Conservation (phyloP, 2,113 vertebrate genomes). For the Paradoxurus hermaphroditus region DNA sequence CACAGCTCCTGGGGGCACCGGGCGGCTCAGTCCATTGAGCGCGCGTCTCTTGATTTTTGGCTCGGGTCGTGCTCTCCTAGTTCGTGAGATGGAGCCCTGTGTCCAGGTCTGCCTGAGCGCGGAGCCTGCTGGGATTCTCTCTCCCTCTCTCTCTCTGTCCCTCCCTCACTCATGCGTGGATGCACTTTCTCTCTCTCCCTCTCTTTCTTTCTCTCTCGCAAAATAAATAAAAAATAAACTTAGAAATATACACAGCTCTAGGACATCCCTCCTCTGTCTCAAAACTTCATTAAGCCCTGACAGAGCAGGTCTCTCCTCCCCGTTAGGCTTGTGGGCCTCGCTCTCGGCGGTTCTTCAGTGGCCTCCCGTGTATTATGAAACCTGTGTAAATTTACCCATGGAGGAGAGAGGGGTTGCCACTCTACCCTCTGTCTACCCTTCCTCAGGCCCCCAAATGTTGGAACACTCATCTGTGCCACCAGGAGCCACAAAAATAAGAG, state of each 20-base stretch:
- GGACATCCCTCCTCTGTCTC: neutral
- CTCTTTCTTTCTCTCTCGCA: no score
- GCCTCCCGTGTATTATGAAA: neutral
- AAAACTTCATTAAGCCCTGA: neutral
- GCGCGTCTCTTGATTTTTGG: no score
- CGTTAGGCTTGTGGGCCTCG: neutral
- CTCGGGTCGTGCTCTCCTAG: no score
- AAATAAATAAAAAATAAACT: no score
- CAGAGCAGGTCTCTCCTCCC: neutral
- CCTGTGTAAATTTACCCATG: neutral
- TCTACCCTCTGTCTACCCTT: neutral
- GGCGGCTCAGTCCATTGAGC: no score
- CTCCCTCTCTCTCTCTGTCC: no score
- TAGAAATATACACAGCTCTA: neutral
- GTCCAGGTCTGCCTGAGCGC: rapidly evolving
- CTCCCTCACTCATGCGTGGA: no score
- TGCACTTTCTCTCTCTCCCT: no score
- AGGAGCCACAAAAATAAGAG: neutral
- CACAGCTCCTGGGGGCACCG: no score
- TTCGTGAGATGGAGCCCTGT: no score
- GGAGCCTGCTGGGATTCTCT: no score
- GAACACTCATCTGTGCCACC: neutral
- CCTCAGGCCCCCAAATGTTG: neutral
- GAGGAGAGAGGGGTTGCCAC: neutral
- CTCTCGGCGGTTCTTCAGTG: neutral